Conservation (phyloP, 2,113 vertebrate species). For the Emberiza fucata region DNA sequence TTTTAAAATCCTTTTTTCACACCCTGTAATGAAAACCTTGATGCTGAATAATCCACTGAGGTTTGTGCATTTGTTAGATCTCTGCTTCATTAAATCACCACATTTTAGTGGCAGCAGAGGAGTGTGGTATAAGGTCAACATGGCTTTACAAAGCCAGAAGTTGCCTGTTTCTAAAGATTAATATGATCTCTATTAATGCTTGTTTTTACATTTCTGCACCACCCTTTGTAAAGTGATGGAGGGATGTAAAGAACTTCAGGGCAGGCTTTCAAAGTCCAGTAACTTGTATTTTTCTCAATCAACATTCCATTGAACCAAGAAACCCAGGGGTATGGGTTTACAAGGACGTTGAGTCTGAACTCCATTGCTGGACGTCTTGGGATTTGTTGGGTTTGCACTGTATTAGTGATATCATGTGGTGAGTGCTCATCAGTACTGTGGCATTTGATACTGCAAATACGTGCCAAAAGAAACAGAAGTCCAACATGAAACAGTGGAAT, state of each 20-base stretch:
- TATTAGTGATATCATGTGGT: not conserved
- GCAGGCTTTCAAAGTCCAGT: constrained; percentile 18
- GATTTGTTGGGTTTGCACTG: not conserved
- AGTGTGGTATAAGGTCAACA: constrained; percentile 63
- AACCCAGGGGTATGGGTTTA: not conserved
- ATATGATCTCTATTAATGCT: constrained; percentile 53
- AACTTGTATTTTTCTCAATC: constrained; percentile 49
- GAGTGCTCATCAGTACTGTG: not conserved
- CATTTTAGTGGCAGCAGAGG: constrained; percentile 62
- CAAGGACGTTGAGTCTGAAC: not conserved
- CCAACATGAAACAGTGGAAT: constrained; percentile 15
- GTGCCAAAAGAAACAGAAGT: constrained; percentile 42
- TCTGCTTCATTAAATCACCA: constrained; percentile 68
- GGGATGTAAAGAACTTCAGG: not conserved
- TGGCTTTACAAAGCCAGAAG: constrained; percentile 58
- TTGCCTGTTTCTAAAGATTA: constrained; percentile 59
- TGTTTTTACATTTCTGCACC: constrained; percentile 47
- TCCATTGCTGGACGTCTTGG: not conserved
- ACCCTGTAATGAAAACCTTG: constrained; percentile 48
- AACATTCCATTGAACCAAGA: constrained; percentile 19
- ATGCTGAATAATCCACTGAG: constrained; percentile 60
- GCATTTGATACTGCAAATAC: not conserved
- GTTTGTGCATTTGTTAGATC: constrained; percentile 50
- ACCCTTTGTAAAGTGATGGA: not conserved
- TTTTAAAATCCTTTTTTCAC: constrained; percentile 61